phyloP scores from a whole-genome alignment of 1,140 invertebrate species.

The Chironomus striatipennis region DNA sequence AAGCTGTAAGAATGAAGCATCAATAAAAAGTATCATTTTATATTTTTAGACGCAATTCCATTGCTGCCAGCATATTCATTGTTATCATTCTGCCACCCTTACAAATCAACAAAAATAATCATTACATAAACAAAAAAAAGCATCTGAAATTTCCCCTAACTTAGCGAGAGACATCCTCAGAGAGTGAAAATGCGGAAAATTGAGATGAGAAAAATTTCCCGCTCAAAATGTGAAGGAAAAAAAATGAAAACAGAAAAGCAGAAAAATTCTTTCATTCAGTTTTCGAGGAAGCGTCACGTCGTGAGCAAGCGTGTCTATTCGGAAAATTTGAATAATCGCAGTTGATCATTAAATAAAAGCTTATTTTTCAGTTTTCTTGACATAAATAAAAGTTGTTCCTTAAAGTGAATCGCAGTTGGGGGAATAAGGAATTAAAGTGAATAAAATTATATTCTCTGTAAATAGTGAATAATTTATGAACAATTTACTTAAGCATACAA shows the following conservation, averaged over 20 bases:
- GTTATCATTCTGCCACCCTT: not conserved
- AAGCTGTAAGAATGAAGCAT: not conserved
- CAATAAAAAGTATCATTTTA: not conserved
- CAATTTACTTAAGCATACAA: not conserved
- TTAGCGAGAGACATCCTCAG: not conserved
- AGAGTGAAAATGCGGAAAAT: not conserved
- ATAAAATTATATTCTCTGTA: not conserved
- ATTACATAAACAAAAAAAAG: constrained; percentile 14
- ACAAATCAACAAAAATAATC: not conserved
- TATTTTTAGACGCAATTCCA: not conserved
- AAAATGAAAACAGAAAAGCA: not conserved
- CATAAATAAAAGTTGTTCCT: too few relatives aligned
- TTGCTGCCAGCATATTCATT: not conserved
- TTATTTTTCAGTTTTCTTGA: too few relatives aligned
- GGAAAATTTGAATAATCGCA: too few relatives aligned
- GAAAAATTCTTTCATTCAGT: not conserved
- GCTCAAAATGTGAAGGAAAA: not conserved
- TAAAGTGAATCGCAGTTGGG: too few relatives aligned
- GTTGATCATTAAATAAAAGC: too few relatives aligned
- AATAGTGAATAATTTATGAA: not conserved
- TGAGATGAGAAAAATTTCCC: not conserved
- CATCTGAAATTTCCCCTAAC: not conserved
- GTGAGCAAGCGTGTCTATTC: not conserved
- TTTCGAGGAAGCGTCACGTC: not conserved
- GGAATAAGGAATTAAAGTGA: too few relatives aligned